phyloP scores from a whole-genome alignment of 2,113 vertebrate species.

The Capricornis sumatraensis region DNA sequence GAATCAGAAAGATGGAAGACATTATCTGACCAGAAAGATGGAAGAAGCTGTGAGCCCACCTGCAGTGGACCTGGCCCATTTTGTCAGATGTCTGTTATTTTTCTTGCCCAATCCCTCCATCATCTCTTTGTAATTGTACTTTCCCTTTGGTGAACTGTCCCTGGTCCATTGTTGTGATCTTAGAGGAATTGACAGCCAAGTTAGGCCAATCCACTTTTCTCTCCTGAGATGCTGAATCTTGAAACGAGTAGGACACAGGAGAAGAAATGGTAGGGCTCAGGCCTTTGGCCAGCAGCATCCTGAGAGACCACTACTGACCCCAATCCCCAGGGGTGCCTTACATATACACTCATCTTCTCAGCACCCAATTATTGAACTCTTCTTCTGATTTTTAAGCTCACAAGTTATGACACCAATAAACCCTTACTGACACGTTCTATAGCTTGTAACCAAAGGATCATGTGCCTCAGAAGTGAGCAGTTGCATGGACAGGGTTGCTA shows the following conservation, averaged over 20 bases:
- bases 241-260: neutral
- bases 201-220: neutral
- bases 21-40: neutral
- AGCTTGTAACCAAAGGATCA: neutral
- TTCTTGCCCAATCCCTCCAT: neutral
- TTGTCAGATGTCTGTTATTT: neutral
- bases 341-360: neutral
- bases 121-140: neutral
- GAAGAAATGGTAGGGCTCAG: neutral
- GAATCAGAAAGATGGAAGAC: neutral
- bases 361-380: neutral
- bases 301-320: neutral
- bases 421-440: neutral
- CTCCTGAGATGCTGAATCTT: neutral
- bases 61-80: neutral
- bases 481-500: constrained; percentile 9
- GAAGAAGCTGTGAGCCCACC: neutral
- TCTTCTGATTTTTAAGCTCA: neutral
- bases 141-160: neutral
- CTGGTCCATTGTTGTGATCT: neutral
- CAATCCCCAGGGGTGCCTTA: neutral
- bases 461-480: neutral
- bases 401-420: neutral
- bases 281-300: neutral
- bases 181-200: neutral